phyloP scores from a whole-genome alignment of 64 coral and sea anemone genomes.

The Astreopora myriophthalma region DNA sequence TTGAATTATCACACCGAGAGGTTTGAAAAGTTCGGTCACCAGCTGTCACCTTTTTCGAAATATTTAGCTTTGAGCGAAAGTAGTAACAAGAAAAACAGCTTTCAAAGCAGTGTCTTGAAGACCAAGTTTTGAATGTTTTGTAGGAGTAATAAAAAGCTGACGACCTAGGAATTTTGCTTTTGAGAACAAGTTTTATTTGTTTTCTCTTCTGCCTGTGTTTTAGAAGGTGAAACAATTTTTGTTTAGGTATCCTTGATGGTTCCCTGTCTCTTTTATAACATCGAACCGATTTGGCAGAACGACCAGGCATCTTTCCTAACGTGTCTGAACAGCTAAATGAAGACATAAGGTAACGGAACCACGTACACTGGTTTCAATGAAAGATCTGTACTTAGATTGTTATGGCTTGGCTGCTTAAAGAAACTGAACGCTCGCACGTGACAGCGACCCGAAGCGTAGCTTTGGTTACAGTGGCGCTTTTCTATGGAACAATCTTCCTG shows the following conservation, averaged over 20 bases:
- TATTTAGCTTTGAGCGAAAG: background rate
- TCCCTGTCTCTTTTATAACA: conserved; percentile 24
- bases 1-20: conserved; percentile 47
- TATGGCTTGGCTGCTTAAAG: background rate
- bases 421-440: conserved; percentile 1
- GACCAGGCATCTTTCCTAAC: background rate
- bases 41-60: conserved; percentile 31
- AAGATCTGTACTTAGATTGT: background rate
- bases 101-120: conserved; percentile 15
- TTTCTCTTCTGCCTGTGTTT: conserved; percentile 69
- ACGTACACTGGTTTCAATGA: conserved; percentile 26
- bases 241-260: conserved; percentile 64
- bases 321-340: no score
- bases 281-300: conserved; percentile 20
- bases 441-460: no score
- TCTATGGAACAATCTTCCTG: no score
- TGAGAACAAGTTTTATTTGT: conserved; percentile 28
- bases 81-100: conserved; percentile 1
- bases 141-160: conserved; percentile 50
- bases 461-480: no score
- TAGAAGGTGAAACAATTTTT: conserved; percentile 47
- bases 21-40: conserved; percentile 15
- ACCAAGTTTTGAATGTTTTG: conserved; percentile 3
- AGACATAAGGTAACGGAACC: background rate
- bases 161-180: conserved; percentile 43